Evolutionary conservation across 2,797 vertebrate species (phyloP).

Genomic region (Schizothorax lantsangensis): DNA sequence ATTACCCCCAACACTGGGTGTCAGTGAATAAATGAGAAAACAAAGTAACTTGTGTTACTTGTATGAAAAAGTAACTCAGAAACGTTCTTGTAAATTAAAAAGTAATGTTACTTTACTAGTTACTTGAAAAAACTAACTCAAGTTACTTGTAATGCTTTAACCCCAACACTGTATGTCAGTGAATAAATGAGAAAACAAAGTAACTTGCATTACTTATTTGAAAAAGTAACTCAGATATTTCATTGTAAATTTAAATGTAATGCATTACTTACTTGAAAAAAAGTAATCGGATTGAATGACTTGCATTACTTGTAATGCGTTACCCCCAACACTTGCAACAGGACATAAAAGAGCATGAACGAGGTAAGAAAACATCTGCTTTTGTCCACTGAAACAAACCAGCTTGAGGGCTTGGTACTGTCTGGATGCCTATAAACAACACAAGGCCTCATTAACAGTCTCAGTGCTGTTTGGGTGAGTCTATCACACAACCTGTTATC

Average conservation of each 20-base stretch:
- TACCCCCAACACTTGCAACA: neutral
- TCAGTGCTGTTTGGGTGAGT: slow-evolving; percentile 5
- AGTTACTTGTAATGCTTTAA: too few species aligned
- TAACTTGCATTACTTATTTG: neutral
- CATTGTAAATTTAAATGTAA: too few species aligned
- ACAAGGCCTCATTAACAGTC: slow-evolving; percentile 35
- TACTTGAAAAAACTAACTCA: too few species aligned
- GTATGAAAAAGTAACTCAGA: too few species aligned
- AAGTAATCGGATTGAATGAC: neutral
- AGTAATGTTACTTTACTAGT: neutral
- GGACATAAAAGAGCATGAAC: neutral
- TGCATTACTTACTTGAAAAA: neutral
- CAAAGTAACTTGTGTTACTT: too few species aligned
- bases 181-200: neutral
- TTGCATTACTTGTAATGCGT: too few species aligned
- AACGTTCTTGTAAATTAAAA: neutral
- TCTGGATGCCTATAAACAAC: neutral
- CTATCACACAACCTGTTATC: neutral
- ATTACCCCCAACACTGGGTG: neutral
- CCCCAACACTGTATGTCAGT: too few species aligned
- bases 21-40: neutral
- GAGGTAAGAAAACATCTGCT: neutral
- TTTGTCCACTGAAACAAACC: neutral
- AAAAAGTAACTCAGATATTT: neutral
- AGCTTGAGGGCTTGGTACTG: neutral